Base-by-base conservation (phyloP, 1,140 invertebrate genomes). In the Dreissena polymorpha region DNA sequence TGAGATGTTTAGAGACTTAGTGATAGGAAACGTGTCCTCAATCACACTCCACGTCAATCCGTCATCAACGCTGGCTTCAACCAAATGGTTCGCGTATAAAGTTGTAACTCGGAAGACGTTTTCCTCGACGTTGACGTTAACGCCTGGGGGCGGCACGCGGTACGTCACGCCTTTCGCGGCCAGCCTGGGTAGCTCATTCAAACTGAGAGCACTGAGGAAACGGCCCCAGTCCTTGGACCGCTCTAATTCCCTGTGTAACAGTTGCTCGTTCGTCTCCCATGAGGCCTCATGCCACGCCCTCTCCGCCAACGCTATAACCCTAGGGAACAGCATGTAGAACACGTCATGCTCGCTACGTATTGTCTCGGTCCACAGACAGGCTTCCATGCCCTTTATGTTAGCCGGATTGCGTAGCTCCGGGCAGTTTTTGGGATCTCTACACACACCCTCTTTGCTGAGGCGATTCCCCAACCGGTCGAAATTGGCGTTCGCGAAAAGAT, bases 271-370 rank as follows among this genome's bases (percentile, higher is more conserved):
- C 12, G 7, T 69, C 83, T 92, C 91, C 91, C 91, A 92, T 21
- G 74, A 12, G 27, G 91, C 90, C 70, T 88, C 64, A 77, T 92
- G 90, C 92, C 92, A 92, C 5, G 90, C 82, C 18, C 91, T 84
- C 75, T 92, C 91, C 7, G 91, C 91, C 27, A 92, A 12, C 68
- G 91, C 89, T 13, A 91, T 67, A 14, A 91, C 18, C 63, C 91
- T 82, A 0, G 91, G 91, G 60, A 88, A 92, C 12, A 90, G 25
- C 88, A 91, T 91, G 50, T 86, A 85, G 18, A 88, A 76, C 12
- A 90, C 79, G 12, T 88, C 74, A 14, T 90, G 87, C 18, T 68
- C 55, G 2, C 81, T 89, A n/a, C 90, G 77, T 18, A 89, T 75
- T 7, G 88, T 90, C 74, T 92, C 90, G 12, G 72, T 75, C 90